A percentile compares a stretch with the other conserved stretches of the same genome.
phyloP scores from a whole-genome alignment of 2,888 invertebrate species.

The Andrena bucephala region DNA sequence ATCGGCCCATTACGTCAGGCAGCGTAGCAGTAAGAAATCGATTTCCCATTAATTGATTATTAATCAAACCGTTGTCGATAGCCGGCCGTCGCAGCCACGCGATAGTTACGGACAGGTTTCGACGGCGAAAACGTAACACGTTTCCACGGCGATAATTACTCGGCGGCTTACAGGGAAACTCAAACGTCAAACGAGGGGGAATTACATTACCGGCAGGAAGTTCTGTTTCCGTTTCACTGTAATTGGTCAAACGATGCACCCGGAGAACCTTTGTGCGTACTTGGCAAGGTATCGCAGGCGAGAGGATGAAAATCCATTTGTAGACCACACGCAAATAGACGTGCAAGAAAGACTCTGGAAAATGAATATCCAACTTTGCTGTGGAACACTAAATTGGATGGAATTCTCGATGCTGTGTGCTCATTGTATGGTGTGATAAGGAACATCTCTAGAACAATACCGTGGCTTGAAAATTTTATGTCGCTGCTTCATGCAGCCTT shows the following conservation, averaged over 20 bases:
- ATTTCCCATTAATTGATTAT: conserved; percentile 53
- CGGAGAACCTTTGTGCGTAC: conserved; percentile 54
- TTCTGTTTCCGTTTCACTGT: conserved; percentile 60
- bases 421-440: conserved; percentile 11
- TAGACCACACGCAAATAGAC: conserved; percentile 23
- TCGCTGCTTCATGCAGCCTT: too few relatives aligned
- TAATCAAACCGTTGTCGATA: conserved; percentile 48
- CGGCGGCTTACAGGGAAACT: conserved; percentile 57
- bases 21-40: conserved; percentile 34
- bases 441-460: background rate
- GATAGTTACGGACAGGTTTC: conserved; percentile 33
- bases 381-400: background rate
- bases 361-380: conserved; percentile 39
- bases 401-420: conserved; percentile 13
- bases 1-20: background rate
- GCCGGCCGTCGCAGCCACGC: background rate
- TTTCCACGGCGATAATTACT: conserved; percentile 57
- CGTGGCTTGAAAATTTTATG: background rate
- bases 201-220: conserved; percentile 64
- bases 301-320: conserved; percentile 49
- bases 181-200: conserved; percentile 55
- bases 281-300: conserved; percentile 15
- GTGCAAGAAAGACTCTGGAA: conserved; percentile 6
- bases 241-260: conserved; percentile 66
- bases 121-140: conserved; percentile 48